Base-by-base conservation (phyloP, 2,888 invertebrate species). In the Dynastes maya region DNA sequence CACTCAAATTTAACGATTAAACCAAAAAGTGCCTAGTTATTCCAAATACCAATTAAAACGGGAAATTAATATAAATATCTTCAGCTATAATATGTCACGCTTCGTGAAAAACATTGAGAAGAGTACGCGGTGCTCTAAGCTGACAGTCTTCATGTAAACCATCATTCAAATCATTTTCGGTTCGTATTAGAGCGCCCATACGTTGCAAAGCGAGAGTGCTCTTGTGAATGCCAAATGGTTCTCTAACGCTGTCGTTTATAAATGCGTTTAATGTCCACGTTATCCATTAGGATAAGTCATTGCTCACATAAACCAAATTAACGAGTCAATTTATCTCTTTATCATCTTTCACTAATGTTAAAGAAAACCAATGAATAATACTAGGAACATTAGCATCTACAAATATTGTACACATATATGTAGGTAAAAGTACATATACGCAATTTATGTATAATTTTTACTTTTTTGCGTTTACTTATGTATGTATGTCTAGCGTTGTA, bases 131-230 rank as follows among this genome's bases (percentile, higher is more conserved):
- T n/a, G 65, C 37, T 40, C 37, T 40, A 40, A 37, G 32, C 16
- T 40, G 65, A 65, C 65, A 65, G 65, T 40, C 65, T 32, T 65
- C 40, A 40, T 40, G 37, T 16, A 32, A 65, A 13, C 76, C 49
- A 76, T 76, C 76, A 64, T 29, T 76, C 76, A 76, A 76, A 51
- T 76, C 76, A 76, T 76, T 76, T 76, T 76, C 76, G 32, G 76
- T 76, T 64, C 64, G 13, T 53, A 76, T 76, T 51, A 64, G 65
- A 32, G 65, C 51, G 76, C 29, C 76, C 51, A 49, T 76, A 76
- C 49, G 76, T 76, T 64, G 65, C 16, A 45, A 45, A 45, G 9
- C 32, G 22, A 27, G 75, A 45, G 45, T 45, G 11, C 1, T 45
- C 45, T 45, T 45, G 63, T 49, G 64, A 61, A 63, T 75, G 75